Base-by-base conservation (phyloP, 2,797 vertebrate species). In the Picus viridis region DNA sequence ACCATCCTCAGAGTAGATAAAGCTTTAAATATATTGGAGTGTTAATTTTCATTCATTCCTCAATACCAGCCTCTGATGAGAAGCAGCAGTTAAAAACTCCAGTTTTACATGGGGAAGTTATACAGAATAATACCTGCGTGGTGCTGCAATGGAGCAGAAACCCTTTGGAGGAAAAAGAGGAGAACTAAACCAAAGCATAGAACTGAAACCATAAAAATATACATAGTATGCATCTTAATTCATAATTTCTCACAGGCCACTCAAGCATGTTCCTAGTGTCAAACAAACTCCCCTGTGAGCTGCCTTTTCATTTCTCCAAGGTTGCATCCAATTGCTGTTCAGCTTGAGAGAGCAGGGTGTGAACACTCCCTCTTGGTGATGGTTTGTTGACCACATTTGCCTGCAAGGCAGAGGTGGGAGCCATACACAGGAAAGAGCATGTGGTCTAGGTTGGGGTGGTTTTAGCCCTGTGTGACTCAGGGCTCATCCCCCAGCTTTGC, bases 381-480 rank as follows among this genome's bases (percentile, higher is more conserved):
- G 12, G 41, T 2, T 9, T 83, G 22, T 17, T 64, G 83, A 62
- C 24, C 41, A 12, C 23, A 3, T 7, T 27, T 49, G 41, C 26
- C 82, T 19, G 7, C 0, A 1, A 83, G 49, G 15, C 10, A 26
- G 27, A 64, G 49, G 0, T 23, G 29, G 39, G 14, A 77, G 19
- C 16, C 14, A 17, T 22, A 10, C 47, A 32, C 9, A 2, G 29
- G 19, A 12, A 79, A 23, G 5, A 20, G 18, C 67, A 64, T 67
- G 71, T 83, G 34, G 18, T 49, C 59, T 41, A 45, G 45, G 8
- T 2, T 59, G 30, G 45, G 54, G 36, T 20, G 5, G 18, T 12
- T 23, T 83, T 23, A 62, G 8, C 34, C 63, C 59, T 63, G 22
- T 41, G n/a, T 43, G 17, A 13, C 20, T 51, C 63, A 78, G 53